Conservation (phyloP, 2,888 invertebrate genomes). For the Meteorus cinctellus region DNA sequence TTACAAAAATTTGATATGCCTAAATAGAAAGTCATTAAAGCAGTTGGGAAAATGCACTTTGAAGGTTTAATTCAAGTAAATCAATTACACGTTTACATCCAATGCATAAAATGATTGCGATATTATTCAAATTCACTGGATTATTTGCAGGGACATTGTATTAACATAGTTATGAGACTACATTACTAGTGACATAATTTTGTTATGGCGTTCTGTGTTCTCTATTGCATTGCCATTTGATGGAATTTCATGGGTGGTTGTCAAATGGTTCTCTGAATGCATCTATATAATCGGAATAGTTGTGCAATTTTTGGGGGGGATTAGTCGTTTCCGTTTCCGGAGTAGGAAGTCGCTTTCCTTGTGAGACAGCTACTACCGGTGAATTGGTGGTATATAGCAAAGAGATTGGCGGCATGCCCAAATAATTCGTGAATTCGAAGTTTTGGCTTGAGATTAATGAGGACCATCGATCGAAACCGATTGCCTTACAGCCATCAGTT, state of each 20-base stretch:
- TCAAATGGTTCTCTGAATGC: constrained; percentile 52
- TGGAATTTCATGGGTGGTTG: constrained; percentile 37
- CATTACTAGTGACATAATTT: background rate
- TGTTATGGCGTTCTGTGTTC: background rate
- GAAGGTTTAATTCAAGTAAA: too few relatives aligned
- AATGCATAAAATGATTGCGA: background rate
- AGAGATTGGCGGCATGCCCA: constrained; percentile 55
- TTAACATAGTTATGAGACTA: constrained; percentile 7
- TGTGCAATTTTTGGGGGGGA: constrained; percentile 45
- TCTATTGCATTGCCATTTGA: constrained; percentile 17
- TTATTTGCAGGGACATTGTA: background rate
- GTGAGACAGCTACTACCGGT: constrained; percentile 40
- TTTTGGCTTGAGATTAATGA: constrained; percentile 48
- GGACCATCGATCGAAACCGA: constrained; percentile 45
- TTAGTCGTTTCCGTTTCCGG: constrained; percentile 42
- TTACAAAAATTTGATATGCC: too few relatives aligned
- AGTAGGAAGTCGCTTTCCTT: constrained; percentile 55
- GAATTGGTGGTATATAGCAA: constrained; percentile 14
- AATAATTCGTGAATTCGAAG: constrained; percentile 48
- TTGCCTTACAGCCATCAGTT: constrained; percentile 32
- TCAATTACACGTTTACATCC: too few relatives aligned
- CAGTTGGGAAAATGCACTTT: too few relatives aligned
- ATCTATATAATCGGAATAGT: constrained; percentile 60
- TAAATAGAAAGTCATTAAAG: too few relatives aligned
- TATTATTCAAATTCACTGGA: background rate